Base-by-base conservation (phyloP, 2,888 invertebrate species). In the Mythimna impura region DNA sequence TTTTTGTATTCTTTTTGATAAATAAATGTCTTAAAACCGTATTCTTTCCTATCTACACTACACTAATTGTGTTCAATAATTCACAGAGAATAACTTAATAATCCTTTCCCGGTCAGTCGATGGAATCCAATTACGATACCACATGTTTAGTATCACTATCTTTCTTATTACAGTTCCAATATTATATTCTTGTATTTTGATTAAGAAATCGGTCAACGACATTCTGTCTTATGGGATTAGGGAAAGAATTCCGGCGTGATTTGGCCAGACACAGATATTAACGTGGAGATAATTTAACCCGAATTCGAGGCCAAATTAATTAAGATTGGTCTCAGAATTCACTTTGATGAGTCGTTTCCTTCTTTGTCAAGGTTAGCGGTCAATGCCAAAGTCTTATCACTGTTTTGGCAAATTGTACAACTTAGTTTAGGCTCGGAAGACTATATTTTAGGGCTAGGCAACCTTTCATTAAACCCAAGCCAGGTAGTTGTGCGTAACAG, bases 261-360 rank as follows among this genome's bases (percentile, higher is more conserved):
- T 30, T 12, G 22, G 30, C 22, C 9, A 50, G 47, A 52, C 43
- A 57, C 50, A 79, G 63, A 76, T 30, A 60, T 69, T 69, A 78
- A 22, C 30, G 61, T 50, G 17, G 40, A 71, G 78, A 50, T 57
- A 78, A 78, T 66, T 80, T 66, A 62, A 65, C 66, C 34, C 25
- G 54, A 55, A 50, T 76, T 57, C 64, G 25, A 43, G 69, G 78
- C 61, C 61, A 54, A 62, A 50, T 66, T 57, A 66, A 75, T 75
- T 80, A 73, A 76, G 58, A 79, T 75, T 66, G 57, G 76, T 30
- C 75, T 62, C 55, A 30, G 81, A 67, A 25, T 7, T 80, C 40
- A 76, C 43, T 58, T 52, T 54, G 66, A 80, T 77, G 80, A 80
- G 62, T 57, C 25, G 81, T 75, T 77, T 77, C 80, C 75, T 80